Conservation (phyloP, 2,113 vertebrate species). For the Tor tambroides region DNA sequence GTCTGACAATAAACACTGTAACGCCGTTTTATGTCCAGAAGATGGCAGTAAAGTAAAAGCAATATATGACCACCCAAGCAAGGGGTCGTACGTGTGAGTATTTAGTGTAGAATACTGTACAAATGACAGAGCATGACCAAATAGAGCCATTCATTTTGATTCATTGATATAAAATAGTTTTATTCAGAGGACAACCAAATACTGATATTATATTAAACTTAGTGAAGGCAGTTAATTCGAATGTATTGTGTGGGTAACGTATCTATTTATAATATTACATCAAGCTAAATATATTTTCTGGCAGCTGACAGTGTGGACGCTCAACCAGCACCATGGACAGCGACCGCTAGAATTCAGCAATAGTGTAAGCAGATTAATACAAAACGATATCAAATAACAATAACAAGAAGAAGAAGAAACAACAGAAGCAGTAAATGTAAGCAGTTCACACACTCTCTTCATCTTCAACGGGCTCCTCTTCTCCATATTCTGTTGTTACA, state of each 20-base stretch:
- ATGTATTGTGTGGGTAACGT: background rate
- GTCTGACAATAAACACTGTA: background rate
- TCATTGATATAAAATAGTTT: background rate
- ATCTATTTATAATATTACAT: background rate
- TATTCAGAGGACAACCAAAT: background rate
- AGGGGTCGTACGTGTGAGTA: no score
- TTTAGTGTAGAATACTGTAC: background rate
- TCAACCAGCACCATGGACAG: conserved; percentile 25
- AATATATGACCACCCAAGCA: background rate
- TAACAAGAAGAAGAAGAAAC: background rate
- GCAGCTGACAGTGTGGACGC: background rate
- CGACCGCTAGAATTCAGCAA: background rate
- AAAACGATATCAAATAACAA: no score
- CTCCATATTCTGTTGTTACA: background rate
- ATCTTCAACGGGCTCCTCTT: background rate
- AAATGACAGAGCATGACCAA: background rate
- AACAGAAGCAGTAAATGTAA: background rate
- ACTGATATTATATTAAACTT: background rate
- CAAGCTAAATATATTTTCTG: background rate
- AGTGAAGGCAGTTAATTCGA: background rate
- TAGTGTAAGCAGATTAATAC: background rate
- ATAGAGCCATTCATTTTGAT: background rate
- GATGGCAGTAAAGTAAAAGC: background rate
- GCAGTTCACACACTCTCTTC: background rate
- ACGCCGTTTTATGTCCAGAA: background rate